A percentile compares a stretch with the other conserved stretches of the same genome.
These are phyloP conservation scores for Pteromalus puparum DNA, from an alignment of 1,140 invertebrate species.

Conservation along the genomic window DNA sequence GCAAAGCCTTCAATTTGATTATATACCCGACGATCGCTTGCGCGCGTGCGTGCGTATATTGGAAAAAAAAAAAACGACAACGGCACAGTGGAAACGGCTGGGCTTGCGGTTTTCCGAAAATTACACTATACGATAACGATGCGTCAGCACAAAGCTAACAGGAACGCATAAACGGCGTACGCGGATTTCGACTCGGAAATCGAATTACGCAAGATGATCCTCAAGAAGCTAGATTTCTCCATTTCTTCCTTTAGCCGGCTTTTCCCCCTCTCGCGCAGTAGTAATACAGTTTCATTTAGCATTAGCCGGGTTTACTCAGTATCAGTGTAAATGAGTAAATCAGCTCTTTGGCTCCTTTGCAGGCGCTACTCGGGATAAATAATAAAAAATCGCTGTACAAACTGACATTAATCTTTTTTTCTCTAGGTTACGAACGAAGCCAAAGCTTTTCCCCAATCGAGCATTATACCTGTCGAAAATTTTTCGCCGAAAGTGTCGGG, in stretches of 20 bases:
- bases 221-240: not conserved
- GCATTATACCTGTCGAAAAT: not conserved
- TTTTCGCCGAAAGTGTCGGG: not conserved
- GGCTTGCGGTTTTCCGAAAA: not conserved
- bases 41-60: no score
- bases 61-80: no score
- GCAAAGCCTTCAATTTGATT: no score
- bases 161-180: not conserved
- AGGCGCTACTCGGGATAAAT: no score
- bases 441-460: not conserved
- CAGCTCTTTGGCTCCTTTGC: not conserved
- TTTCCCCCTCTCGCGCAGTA: not conserved
- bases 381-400: no score
- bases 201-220: not conserved
- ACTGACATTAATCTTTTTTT: not conserved
- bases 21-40: no score
- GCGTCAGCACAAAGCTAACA: not conserved
- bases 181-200: not conserved
- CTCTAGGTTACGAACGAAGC: not conserved
- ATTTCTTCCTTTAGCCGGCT: not conserved
- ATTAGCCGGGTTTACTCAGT: not conserved
- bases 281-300: not conserved
- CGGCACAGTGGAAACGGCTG: not conserved
- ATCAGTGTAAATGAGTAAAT: not conserved
- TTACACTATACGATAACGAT: slow-evolving; percentile 1